phyloP scores from a whole-genome alignment of 2,888 invertebrate genomes.

The Cistogaster globosa region DNA sequence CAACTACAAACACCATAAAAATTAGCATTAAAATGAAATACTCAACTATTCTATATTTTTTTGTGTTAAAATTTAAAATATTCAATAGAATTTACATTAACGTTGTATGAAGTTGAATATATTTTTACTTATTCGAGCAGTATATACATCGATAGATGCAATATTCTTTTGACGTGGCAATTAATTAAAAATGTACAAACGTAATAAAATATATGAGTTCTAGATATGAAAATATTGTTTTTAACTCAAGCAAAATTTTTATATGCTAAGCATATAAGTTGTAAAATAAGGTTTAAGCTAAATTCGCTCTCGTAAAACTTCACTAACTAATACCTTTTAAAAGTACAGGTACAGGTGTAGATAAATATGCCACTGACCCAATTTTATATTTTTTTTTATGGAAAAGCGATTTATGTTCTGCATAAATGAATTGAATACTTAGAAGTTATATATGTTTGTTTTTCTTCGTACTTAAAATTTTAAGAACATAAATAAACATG shows the following conservation, averaged over 20 bases:
- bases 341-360: no score
- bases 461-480: no score
- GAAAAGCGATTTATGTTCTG: no score
- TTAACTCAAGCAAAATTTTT: conserved; percentile 53
- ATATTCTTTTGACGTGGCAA: conserved; percentile 31
- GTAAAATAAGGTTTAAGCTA: no score
- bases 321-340: no score
- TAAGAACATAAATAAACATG: no score
- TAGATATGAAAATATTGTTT: conserved; percentile 59
- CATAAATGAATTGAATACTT: no score
- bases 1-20: background rate
- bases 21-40: conserved; percentile 58
- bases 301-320: no score
- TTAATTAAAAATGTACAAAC: background rate
- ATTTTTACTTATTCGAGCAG: background rate
- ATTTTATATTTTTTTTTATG: no score
- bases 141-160: background rate
- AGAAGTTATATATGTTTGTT: no score
- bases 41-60: conserved; percentile 11
- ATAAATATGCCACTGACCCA: no score
- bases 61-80: conserved; percentile 21
- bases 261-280: conserved; percentile 47
- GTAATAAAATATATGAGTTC: conserved; percentile 36
- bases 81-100: conserved; percentile 54
- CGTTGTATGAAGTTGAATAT: conserved; percentile 30